Evolutionary conservation across 2,888 invertebrate species (phyloP).

Genomic region (Parnassius glacialis): DNA sequence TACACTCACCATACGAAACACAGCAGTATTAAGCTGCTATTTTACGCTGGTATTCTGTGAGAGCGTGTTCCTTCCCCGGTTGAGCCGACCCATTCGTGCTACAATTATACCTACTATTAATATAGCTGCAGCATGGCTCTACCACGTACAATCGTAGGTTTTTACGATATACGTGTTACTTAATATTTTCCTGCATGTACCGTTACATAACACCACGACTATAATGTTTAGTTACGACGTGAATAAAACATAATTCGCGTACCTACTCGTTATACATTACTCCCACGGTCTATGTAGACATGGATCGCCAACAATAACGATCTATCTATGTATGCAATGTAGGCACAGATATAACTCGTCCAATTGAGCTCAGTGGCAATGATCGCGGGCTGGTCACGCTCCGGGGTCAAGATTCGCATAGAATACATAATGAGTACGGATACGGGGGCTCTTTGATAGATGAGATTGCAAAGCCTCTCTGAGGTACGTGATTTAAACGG

Average conservation of each 20-base stretch:
- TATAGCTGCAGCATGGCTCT: too few species aligned
- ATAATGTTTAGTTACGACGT: background rate
- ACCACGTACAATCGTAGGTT: too few species aligned
- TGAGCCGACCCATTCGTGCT: too few species aligned
- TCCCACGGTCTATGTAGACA: conserved; percentile 28
- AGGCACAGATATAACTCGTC: conserved; percentile 40
- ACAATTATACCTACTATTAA: too few species aligned
- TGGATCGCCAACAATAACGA: conserved; percentile 29
- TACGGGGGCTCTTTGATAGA: conserved; percentile 10
- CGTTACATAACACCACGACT: background rate
- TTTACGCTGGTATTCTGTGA: too few species aligned
- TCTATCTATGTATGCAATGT: conserved; percentile 27
- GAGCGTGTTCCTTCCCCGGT: too few species aligned
- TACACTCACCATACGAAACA: too few species aligned
- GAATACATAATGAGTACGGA: conserved; percentile 38
- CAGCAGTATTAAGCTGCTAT: too few species aligned
- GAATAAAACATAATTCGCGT: conserved; percentile 15
- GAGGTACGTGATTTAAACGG: conserved; percentile 3
- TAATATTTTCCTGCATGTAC: too few species aligned
- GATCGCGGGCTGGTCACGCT: conserved; percentile 70
- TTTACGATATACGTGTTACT: too few species aligned
- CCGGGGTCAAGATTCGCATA: conserved; percentile 69
- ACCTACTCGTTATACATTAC: conserved; percentile 23
- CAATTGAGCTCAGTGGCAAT: conserved; percentile 74
- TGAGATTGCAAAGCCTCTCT: conserved; percentile 10